Evolutionary conservation across 1,140 invertebrate species (phyloP), one percentile per base, ranked within the genome.

Genomic region (Oryctes rhinoceros): DNA sequence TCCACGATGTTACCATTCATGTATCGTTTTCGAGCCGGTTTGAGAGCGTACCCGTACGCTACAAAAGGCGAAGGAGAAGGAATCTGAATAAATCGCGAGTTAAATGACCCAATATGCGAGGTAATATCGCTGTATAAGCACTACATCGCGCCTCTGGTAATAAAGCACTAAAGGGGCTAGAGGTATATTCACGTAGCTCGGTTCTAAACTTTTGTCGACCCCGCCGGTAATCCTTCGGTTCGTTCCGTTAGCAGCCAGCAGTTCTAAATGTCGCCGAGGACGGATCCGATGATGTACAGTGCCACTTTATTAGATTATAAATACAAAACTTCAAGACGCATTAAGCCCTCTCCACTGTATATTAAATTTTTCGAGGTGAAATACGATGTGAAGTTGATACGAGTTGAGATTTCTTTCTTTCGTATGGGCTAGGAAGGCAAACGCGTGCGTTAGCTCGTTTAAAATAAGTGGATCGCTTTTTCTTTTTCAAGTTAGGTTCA

Each of bases 221-320:
- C 39, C 3, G 15, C 67, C 5, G 65, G 53, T 78, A 80, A 80
- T 80, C 83, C 82, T 30, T 82, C 48, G 53, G 39, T 10, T 44
- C 80, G 67, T 71, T 24, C 35, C 78, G 39, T 53, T 67, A 79
- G 82, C 82, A 44, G 24, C 39, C 9, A 84, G 81, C 83, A 80
- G 80, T 79, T 79, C 76, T 78, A 78, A 44, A 83, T 83, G 81
- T 80, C 82, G 80, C 81, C 76, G 59, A 18, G 67, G 77, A 79
- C 74, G 80, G 80, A 77, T 79, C 79, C 78, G 79, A 81, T 84
- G 84, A 85, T 85, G 81, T 83, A 85, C 81, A 81, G 65, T 35
- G 62, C 81, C 82, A 83, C 84, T 85, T 85, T 85, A 85, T 85
- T 85, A 85, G 83, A 85, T 85, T 85, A 83, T 83, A 85, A 84